Conservation (phyloP, 2,113 vertebrate species). For the Accipiter virgatus region DNA sequence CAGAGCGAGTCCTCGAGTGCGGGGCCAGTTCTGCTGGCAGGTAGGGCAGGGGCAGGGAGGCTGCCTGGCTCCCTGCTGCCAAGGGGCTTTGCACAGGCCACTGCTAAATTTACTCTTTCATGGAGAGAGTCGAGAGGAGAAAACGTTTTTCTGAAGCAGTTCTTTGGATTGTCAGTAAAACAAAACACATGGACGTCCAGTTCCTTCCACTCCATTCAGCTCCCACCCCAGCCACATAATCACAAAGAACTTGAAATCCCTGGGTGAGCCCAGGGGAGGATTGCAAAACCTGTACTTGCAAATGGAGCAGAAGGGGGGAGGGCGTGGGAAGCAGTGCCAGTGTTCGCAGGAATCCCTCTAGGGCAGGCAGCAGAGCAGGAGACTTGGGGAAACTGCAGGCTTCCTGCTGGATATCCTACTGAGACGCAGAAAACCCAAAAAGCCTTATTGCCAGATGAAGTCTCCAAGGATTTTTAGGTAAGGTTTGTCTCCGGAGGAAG, state of each 20-base stretch:
- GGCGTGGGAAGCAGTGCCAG: neutral
- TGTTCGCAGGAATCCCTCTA: neutral
- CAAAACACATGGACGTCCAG: neutral
- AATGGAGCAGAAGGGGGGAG: neutral
- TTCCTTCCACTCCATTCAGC: slow-evolving; percentile 7
- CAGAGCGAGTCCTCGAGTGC: rapidly evolving
- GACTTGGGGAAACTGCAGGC: neutral
- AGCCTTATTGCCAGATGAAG: neutral
- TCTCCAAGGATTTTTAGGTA: neutral
- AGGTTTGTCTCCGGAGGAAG: neutral
- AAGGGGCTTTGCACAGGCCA: rapidly evolving
- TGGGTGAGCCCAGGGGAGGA: slow-evolving; percentile 42
- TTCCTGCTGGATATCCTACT: neutral
- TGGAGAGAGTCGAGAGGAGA: neutral
- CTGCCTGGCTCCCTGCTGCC: neutral
- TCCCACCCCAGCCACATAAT: neutral
- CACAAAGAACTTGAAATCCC: slow-evolving; percentile 30
- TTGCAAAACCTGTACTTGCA: slow-evolving; percentile 46
- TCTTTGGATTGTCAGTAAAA: neutral
- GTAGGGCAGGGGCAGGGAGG: neutral
- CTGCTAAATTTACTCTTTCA: neutral
- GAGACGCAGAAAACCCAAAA: neutral
- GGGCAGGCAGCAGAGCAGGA: neutral
- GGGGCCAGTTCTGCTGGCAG: neutral
- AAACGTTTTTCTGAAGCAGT: neutral